phyloP scores from a whole-genome alignment of 92 coral and sea anemone species.

The Palythoa grandiflora region DNA sequence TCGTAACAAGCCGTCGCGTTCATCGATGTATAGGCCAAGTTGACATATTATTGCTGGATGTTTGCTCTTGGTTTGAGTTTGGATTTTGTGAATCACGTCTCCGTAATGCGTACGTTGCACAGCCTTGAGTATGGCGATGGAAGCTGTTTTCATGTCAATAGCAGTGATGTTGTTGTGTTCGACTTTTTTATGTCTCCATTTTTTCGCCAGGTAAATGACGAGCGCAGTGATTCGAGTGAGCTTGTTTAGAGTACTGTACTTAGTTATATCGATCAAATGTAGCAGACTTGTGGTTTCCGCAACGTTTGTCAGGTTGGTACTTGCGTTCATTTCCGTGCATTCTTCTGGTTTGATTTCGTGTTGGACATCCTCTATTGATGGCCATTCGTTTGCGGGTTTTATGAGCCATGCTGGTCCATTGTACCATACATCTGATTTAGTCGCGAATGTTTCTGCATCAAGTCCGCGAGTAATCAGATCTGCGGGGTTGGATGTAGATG shows the following conservation, averaged over 20 bases:
- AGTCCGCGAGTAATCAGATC: slow-evolving; percentile 70
- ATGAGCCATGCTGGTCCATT: slow-evolving; percentile 59
- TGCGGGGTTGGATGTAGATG: slow-evolving; percentile 70
- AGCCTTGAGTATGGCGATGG: too few species aligned
- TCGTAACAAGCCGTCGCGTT: too few species aligned
- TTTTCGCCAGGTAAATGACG: too few species aligned
- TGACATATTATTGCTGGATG: too few species aligned
- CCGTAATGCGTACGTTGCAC: too few species aligned
- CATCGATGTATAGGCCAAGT: too few species aligned
- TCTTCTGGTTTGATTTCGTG: slow-evolving; percentile 47
- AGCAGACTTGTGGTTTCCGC: slow-evolving; percentile 42
- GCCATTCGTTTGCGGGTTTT: slow-evolving; percentile 47
- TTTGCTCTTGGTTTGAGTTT: slow-evolving; percentile 17
- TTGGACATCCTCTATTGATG: slow-evolving; percentile 38
- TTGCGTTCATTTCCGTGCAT: slow-evolving; percentile 42
- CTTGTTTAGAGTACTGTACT: slow-evolving; percentile 7
- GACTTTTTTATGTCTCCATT: slow-evolving; percentile 2
- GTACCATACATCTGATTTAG: slow-evolving; percentile 56
- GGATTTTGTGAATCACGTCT: too few species aligned
- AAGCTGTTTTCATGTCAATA: too few species aligned
- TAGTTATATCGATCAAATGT: slow-evolving; percentile 53
- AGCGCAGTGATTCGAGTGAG: too few species aligned
- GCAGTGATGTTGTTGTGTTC: background rate
- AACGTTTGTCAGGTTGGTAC: slow-evolving; percentile 50
- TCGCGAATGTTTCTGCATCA: slow-evolving; percentile 46